Evolutionary conservation across 2,113 vertebrate genomes (phyloP).

Genomic region (Carassius carassius): DNA sequence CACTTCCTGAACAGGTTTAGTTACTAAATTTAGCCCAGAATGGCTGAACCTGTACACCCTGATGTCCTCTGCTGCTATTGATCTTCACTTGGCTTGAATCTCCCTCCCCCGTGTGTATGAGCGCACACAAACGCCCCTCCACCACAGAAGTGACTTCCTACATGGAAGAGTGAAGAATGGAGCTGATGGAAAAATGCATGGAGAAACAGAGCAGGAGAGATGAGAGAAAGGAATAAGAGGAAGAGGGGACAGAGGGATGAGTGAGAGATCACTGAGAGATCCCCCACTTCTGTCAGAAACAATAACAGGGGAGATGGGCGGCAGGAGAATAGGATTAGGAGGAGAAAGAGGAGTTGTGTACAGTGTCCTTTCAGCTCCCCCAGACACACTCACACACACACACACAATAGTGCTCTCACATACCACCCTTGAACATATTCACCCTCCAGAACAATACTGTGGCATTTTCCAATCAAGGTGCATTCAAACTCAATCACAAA

Average conservation of each 20-base stretch:
- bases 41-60: constrained; percentile 64
- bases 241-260: constrained; percentile 58
- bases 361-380: constrained; percentile 66
- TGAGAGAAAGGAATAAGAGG: constrained; percentile 60
- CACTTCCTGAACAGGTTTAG: neutral
- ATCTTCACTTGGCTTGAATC: constrained; percentile 80
- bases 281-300: constrained; percentile 80
- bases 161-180: constrained; percentile 71
- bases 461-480: constrained; percentile 12
- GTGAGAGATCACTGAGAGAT: constrained; percentile 72
- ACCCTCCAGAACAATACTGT: constrained; percentile 4
- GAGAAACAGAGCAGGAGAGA: constrained; percentile 68
- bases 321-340: constrained; percentile 82
- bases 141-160: constrained; percentile 75
- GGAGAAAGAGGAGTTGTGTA: constrained; percentile 74
- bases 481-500: constrained; percentile 20
- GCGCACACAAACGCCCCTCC: constrained; percentile 56
- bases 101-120: constrained; percentile 72
- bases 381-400: constrained; percentile 37
- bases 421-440: constrained; percentile 52
- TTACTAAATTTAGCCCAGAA: constrained; percentile 68
- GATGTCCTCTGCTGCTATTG: constrained; percentile 78
- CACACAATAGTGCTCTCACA: constrained; percentile 43
- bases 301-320: constrained; percentile 78
- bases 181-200: constrained; percentile 64